Percentiles rank a stretch among this genome's conserved stretches.
Evolutionary conservation across 1,140 invertebrate genomes (phyloP).

Genomic region (Drosophila insularis): DNA sequence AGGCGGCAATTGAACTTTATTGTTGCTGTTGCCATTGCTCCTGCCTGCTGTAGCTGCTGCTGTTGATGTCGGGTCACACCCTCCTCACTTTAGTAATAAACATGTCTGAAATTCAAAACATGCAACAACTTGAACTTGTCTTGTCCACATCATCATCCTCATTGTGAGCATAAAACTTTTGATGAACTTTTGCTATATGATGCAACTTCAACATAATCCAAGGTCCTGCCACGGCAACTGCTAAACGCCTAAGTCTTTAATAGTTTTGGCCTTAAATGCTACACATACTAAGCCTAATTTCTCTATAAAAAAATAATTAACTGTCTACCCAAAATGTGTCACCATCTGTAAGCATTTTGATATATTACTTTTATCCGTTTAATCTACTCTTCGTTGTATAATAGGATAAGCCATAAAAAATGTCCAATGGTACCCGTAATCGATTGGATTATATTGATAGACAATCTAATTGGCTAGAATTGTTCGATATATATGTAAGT

Average conservation of each 20-base stretch:
- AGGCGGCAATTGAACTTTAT: conserved; percentile 56
- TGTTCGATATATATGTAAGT: background rate
- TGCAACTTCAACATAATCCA: conserved; percentile 18
- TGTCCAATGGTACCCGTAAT: background rate
- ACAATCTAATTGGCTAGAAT: background rate
- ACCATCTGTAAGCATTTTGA: too few species aligned
- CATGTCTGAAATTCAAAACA: conserved; percentile 73
- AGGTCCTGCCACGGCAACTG: background rate
- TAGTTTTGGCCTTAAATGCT: too few species aligned
- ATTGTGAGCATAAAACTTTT: conserved; percentile 43
- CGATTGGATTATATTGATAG: background rate
- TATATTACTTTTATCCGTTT: too few species aligned
- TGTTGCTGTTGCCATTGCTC: conserved; percentile 14
- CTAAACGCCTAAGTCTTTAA: too few species aligned
- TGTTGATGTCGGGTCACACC: background rate
- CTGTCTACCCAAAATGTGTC: too few species aligned
- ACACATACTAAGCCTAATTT: background rate
- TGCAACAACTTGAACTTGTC: conserved; percentile 67
- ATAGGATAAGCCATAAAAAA: too few species aligned
- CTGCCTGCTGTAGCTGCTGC: background rate
- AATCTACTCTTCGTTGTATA: too few species aligned
- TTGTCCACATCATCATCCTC: conserved; percentile 36
- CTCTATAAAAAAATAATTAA: background rate
- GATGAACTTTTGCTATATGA: conserved; percentile 42
- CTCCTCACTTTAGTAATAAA: conserved; percentile 15